Conservation (phyloP, 2,113 vertebrate species). For the Prolemur simus region DNA sequence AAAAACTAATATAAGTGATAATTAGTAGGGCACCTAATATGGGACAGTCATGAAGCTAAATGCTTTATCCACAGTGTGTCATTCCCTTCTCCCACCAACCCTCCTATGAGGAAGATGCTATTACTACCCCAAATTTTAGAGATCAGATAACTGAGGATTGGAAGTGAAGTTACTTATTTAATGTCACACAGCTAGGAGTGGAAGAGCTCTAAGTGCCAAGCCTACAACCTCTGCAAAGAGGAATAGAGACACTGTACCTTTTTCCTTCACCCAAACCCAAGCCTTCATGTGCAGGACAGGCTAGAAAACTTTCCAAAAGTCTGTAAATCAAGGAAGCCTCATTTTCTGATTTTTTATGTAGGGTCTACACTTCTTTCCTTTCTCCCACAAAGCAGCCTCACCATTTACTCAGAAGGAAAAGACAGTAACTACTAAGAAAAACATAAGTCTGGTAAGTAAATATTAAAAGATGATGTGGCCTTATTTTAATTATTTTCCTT, state of each 20-base stretch:
- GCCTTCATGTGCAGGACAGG: accelerated
- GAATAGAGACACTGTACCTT: not conserved
- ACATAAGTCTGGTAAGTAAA: not conserved
- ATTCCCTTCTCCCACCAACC: not conserved
- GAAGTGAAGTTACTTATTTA: not conserved
- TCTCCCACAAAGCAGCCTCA: not conserved
- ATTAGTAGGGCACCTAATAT: not conserved
- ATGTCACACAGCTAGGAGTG: not conserved
- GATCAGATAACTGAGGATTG: not conserved
- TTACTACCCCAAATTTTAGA: not conserved
- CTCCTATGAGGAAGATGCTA: not conserved
- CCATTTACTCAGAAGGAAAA: not conserved
- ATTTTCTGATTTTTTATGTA: not conserved
- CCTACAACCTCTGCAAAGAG: not conserved
- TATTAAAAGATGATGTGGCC: not conserved
- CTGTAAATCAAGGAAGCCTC: not conserved
- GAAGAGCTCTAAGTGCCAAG: not conserved
- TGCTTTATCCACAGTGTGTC: not conserved
- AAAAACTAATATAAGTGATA: not conserved
- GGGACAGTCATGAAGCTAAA: not conserved
- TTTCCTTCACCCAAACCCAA: not conserved
- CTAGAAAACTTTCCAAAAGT: not conserved
- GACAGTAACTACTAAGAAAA: not conserved
- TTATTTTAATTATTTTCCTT: slow-evolving; percentile 32
- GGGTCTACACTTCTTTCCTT: not conserved